phyloP scores from a whole-genome alignment of 1,140 invertebrate genomes.

The Trichonephila clavata region DNA sequence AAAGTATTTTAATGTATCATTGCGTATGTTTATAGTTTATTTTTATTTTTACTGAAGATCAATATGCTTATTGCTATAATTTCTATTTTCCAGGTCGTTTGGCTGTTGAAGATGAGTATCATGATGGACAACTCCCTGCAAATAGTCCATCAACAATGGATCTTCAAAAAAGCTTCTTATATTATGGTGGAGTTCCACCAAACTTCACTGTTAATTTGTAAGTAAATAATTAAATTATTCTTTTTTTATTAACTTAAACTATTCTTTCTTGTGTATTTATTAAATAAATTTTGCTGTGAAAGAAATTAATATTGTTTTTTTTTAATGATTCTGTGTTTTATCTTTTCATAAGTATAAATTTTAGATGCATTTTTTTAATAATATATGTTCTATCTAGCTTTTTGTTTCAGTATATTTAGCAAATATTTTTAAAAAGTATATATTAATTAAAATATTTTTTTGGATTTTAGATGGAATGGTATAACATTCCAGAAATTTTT shows the following conservation, averaged over 20 bases:
- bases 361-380: not conserved
- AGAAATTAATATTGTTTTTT: too few species aligned
- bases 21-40: too few species aligned
- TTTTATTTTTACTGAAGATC: too few species aligned
- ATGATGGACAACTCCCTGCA: constrained; percentile 83
- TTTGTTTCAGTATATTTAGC: not conserved
- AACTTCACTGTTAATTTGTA: constrained; percentile 82
- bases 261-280: too few species aligned
- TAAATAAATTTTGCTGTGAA: too few species aligned
- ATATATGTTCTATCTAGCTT: not conserved
- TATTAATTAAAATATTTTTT: not conserved
- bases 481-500: constrained; percentile 85
- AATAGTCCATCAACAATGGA: constrained; percentile 85
- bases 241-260: too few species aligned
- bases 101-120: constrained; percentile 86
- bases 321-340: too few species aligned
- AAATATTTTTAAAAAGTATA: not conserved
- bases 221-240: constrained; percentile 45
- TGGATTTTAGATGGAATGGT: constrained; percentile 74
- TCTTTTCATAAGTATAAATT: too few species aligned
- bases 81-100: constrained; percentile 81
- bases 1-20: too few species aligned
- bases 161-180: constrained; percentile 81
- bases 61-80: too few species aligned
- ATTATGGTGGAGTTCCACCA: constrained; percentile 90